Evolutionary conservation across 2,888 invertebrate species (phyloP).

Genomic region (Acanthosepion lycidas): DNA sequence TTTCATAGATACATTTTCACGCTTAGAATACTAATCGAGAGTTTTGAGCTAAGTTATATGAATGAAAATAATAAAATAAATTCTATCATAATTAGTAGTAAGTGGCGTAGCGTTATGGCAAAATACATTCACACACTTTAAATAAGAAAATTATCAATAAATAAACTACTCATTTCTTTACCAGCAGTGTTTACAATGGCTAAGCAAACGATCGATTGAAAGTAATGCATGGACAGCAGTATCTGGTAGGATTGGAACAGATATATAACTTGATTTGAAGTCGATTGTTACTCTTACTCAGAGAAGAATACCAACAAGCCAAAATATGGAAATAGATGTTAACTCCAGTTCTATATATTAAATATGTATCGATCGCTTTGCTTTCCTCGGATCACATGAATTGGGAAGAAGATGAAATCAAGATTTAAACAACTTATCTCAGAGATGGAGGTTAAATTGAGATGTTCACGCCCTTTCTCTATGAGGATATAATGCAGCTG

Average conservation of each 20-base stretch:
- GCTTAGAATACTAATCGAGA: too few species aligned
- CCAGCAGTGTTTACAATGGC: background rate
- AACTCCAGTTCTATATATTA: background rate
- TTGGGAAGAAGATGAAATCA: background rate
- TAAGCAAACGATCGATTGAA: background rate
- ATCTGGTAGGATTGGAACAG: background rate
- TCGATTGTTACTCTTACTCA: background rate
- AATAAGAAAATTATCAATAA: background rate
- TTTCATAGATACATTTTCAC: too few species aligned
- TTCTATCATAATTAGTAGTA: too few species aligned
- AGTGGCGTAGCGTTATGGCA: too few species aligned
- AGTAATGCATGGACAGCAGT: background rate
- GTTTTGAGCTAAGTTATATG: too few species aligned
- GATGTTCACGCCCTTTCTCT: background rate
- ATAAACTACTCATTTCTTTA: background rate
- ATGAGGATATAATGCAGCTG: background rate
- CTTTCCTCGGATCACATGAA: background rate
- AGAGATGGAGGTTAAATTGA: background rate
- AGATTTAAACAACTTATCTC: background rate
- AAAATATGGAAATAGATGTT: background rate
- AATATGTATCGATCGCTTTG: slow-evolving; percentile 33
- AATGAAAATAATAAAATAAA: too few species aligned
- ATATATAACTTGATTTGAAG: background rate
- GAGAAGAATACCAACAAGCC: background rate
- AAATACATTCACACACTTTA: too few species aligned